These are phyloP conservation scores for Cryptoblepharus egeriae DNA, from an alignment of 2,797 vertebrate genomes.

Conservation along the genomic window DNA sequence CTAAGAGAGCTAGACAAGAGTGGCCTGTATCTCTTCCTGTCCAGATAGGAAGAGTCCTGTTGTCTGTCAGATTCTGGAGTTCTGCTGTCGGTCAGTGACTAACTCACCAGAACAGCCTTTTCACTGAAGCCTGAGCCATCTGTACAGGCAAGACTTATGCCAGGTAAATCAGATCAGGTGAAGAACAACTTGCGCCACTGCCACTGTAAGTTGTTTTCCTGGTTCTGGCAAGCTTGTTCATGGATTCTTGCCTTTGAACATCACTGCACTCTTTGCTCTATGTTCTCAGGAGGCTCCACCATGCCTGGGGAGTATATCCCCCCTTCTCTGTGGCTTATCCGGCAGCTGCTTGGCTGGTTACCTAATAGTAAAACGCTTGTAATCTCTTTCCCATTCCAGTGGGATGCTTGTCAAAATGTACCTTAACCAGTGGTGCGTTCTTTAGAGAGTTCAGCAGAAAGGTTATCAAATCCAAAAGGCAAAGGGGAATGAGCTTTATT, in stretches of 20 bases:
- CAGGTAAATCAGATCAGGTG: background rate
- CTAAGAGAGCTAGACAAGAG: constrained; percentile 22
- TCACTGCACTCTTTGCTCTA: background rate
- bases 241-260: background rate
- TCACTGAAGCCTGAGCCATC: background rate
- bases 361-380: background rate
- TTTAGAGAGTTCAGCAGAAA: background rate
- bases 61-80: constrained; percentile 28
- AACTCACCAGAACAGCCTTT: background rate
- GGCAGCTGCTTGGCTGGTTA: background rate
- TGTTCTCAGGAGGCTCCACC: background rate
- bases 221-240: background rate
- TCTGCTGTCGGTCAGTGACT: background rate
- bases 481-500: background rate
- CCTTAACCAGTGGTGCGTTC: background rate
- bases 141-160: background rate
- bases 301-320: background rate
- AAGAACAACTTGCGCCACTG: fast-evolving
- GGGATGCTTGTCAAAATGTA: background rate
- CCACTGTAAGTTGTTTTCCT: background rate
- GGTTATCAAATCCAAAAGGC: background rate
- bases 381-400: background rate
- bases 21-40: constrained; percentile 17
- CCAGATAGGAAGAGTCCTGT: constrained; percentile 31
- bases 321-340: background rate